A percentile compares a stretch with the other conserved stretches of the same genome.
These are phyloP conservation scores for Loris lydekkerianus DNA, from an alignment of 2,797 vertebrate species.

Conservation along the genomic window DNA sequence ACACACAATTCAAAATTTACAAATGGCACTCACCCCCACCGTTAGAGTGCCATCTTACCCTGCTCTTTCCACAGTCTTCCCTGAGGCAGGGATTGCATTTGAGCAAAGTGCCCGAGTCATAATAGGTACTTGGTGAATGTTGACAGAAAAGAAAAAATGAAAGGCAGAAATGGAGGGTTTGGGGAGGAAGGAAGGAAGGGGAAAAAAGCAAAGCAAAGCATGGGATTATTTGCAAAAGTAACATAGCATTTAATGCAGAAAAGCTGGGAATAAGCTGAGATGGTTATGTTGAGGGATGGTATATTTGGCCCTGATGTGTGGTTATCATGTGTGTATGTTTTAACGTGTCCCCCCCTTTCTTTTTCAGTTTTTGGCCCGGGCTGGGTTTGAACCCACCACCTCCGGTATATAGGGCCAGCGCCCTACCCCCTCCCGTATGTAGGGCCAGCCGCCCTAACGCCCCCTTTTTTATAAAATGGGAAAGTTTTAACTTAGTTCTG, in stretches of 20 bases:
- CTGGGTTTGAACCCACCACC: no score
- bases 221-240: no score
- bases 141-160: not conserved
- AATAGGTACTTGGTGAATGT: no score
- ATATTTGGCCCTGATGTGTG: no score
- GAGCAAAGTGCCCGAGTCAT: no score
- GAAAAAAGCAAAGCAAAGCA: not conserved
- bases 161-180: not conserved
- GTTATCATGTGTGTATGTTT: not conserved
- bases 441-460: no score
- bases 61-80: not conserved
- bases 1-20: not conserved
- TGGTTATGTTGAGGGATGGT: accelerated
- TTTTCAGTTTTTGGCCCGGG: no score
- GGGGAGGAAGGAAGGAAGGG: not conserved
- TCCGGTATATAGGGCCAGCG: no score
- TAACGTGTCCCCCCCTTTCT: no score
- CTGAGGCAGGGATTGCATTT: not conserved
- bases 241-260: not conserved
- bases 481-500: not conserved
- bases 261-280: not conserved
- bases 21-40: accelerated
- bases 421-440: no score
- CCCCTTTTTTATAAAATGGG: not conserved
- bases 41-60: accelerated